These are phyloP conservation scores for Synergus gifuensis DNA, from an alignment of 2,888 invertebrate species.

Conservation along the genomic window DNA sequence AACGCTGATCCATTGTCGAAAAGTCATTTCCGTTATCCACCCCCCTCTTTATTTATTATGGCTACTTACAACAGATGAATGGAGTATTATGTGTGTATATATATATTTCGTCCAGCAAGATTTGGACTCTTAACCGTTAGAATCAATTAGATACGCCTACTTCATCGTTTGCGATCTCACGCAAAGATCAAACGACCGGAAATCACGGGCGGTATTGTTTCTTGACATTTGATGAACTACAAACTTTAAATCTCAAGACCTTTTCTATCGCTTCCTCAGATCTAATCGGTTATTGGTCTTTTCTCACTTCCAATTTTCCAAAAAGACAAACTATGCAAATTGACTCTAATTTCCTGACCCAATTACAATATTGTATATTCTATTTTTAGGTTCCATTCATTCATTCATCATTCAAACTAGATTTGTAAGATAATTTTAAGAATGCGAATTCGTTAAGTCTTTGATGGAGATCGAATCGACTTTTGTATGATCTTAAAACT, in stretches of 20 bases:
- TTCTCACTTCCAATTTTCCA: not conserved
- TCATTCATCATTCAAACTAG: too few relatives aligned
- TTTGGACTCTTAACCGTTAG: constrained; percentile 46
- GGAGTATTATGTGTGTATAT: not conserved
- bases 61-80: not conserved
- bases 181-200: constrained; percentile 13
- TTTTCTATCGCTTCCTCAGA: not conserved
- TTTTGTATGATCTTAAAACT: constrained; percentile 20
- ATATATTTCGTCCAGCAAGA: not conserved
- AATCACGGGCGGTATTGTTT: constrained; percentile 1
- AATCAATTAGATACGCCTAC: constrained; percentile 47
- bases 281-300: not conserved
- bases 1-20: not conserved
- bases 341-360: not conserved
- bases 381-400: too few relatives aligned
- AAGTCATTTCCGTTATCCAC: not conserved
- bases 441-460: not conserved
- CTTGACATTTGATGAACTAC: not conserved
- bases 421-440: not conserved
- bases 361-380: not conserved
- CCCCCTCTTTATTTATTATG: not conserved
- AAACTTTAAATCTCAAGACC: too few relatives aligned
- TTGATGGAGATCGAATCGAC: not conserved
- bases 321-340: not conserved
- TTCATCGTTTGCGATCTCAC: not conserved